Evolutionary conservation across 1,140 invertebrate species (phyloP).

Genomic region (Acromyrmex heyeri): DNA sequence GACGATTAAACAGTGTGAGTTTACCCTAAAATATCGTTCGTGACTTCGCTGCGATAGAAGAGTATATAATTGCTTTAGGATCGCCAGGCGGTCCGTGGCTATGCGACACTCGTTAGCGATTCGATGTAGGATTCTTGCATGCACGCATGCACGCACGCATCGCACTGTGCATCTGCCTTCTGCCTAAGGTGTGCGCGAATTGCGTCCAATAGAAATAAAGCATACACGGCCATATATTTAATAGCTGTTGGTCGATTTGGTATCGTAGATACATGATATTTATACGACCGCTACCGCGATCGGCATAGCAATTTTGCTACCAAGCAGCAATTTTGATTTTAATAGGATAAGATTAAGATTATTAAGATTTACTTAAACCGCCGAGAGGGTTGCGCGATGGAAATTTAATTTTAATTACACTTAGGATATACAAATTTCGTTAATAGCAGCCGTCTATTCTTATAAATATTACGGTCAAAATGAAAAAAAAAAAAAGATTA

Average conservation of each 20-base stretch:
- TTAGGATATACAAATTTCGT: not conserved
- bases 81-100: constrained; percentile 62
- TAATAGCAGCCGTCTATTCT: not conserved
- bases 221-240: not conserved
- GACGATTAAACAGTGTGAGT: not conserved
- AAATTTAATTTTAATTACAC: constrained; percentile 21
- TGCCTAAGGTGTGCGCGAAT: constrained; percentile 2
- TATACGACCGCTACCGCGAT: not conserved
- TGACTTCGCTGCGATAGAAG: constrained; percentile 55
- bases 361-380: not conserved
- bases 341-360: not conserved
- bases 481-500: constrained; percentile 1
- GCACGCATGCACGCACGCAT: constrained; percentile 47
- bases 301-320: constrained; percentile 8
- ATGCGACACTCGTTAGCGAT: constrained; percentile 71
- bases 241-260: not conserved
- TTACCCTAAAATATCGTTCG: constrained; percentile 49
- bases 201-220: constrained; percentile 17
- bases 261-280: not conserved
- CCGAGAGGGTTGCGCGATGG: not conserved
- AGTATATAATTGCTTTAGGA: constrained; percentile 68
- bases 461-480: not conserved
- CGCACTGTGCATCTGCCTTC: not conserved
- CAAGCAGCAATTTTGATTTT: constrained; percentile 2
- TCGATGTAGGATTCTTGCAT: constrained; percentile 43